Conservation (phyloP, 2,113 vertebrate species). For the Gymnarchus niloticus region DNA sequence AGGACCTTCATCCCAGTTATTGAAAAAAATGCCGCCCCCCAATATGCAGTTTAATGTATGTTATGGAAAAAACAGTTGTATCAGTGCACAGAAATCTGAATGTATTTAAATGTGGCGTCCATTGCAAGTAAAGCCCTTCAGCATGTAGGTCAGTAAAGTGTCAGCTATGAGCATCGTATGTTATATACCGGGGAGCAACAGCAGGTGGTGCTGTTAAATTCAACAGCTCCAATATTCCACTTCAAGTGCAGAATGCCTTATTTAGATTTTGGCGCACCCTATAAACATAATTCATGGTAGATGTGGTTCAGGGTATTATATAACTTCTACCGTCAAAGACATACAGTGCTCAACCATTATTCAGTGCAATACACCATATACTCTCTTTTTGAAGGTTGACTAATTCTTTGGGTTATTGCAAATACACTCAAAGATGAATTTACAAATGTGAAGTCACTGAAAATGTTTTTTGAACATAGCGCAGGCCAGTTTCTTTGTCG, state of each 20-base stretch:
- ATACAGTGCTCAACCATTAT: neutral
- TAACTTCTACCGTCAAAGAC: neutral
- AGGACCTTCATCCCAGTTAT: neutral
- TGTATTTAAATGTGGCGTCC: conserved; percentile 1
- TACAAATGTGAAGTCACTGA: neutral
- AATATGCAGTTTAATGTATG: neutral
- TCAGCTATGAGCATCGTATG: neutral
- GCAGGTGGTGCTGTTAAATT: conserved; percentile 37
- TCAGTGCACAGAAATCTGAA: neutral
- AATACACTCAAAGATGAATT: neutral
- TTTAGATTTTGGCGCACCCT: neutral
- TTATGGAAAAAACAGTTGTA: neutral
- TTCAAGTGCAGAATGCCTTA: neutral
- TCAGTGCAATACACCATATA: neutral
- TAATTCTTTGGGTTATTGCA: neutral
- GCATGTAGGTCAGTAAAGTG: conserved; percentile 8
- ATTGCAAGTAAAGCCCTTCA: conserved; percentile 8
- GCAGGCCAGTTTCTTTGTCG: neutral
- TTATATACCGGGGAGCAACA: conserved; percentile 31
- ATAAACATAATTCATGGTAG: neutral
- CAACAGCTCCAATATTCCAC: conserved; percentile 18
- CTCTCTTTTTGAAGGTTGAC: neutral
- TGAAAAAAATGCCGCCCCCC: neutral
- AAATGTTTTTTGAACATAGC: neutral
- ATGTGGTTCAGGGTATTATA: neutral